Conservation (phyloP, 2,797 vertebrate species). For the Chrosomus eos region DNA sequence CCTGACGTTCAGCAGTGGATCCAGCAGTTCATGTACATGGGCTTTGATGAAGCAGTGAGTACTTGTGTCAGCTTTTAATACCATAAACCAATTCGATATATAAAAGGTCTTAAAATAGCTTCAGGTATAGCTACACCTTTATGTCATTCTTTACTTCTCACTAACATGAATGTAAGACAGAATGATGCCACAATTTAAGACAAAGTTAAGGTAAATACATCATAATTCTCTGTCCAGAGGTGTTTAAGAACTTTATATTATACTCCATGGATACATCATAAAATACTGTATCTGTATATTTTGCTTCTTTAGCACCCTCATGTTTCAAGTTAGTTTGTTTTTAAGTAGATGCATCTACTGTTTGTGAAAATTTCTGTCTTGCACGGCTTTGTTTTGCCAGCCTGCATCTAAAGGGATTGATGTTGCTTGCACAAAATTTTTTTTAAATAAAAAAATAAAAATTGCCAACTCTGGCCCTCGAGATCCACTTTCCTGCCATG, state of each 20-base stretch:
- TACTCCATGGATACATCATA: too few relatives aligned
- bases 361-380: neutral
- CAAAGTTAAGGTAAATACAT: neutral
- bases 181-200: neutral
- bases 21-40: slow-evolving; percentile 91
- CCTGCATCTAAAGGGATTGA: neutral
- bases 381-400: neutral
- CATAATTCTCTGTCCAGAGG: neutral
- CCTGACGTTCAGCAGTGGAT: slow-evolving; percentile 95
- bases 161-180: neutral
- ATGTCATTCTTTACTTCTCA: neutral
- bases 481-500: too few relatives aligned
- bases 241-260: neutral
- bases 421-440: neutral
- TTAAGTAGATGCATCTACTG: neutral
- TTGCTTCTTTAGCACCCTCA: neutral
- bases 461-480: too few relatives aligned
- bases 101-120: neutral
- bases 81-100: neutral
- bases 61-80: neutral
- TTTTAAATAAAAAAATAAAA: too few relatives aligned
- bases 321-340: neutral
- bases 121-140: neutral
- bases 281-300: neutral
- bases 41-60: slow-evolving; percentile 89